These are phyloP conservation scores for Drosophila prosaltans DNA, from an alignment of 1,140 invertebrate species.

Conservation along the genomic window DNA sequence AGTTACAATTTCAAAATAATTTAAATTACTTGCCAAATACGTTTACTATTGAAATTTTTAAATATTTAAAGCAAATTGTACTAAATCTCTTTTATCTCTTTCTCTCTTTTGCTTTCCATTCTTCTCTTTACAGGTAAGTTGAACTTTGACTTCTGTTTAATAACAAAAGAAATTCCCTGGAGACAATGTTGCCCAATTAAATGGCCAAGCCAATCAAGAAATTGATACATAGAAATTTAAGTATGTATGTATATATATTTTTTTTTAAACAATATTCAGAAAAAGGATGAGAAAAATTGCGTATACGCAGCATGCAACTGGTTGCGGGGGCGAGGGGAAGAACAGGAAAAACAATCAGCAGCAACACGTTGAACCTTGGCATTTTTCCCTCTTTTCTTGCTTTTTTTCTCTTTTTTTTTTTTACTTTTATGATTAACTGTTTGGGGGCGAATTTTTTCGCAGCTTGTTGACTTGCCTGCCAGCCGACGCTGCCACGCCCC, in stretches of 20 bases:
- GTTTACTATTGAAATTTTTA: neutral
- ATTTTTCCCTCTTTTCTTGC: conserved; percentile 59
- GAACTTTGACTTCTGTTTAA: neutral
- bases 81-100: conserved; percentile 7
- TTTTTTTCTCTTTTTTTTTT: conserved; percentile 38
- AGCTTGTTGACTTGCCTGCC: conserved; percentile 31
- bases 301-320: conserved; percentile 63
- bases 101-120: conserved; percentile 1
- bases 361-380: conserved; percentile 69
- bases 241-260: no score
- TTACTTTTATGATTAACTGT: conserved; percentile 11
- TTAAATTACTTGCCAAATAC: no score
- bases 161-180: neutral
- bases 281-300: conserved; percentile 29
- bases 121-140: conserved; percentile 62
- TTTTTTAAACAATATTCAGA: neutral
- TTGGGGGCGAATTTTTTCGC: conserved; percentile 14
- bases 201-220: neutral
- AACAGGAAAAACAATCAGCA: conserved; percentile 58
- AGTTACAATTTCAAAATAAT: no score
- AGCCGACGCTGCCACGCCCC: conserved; percentile 1
- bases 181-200: neutral
- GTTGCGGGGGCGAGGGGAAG: conserved; percentile 21
- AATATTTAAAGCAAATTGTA: neutral
- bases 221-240: neutral